Evolutionary conservation across 2,113 vertebrate genomes (phyloP).

Genomic region (Chiloscyllium plagiosum): DNA sequence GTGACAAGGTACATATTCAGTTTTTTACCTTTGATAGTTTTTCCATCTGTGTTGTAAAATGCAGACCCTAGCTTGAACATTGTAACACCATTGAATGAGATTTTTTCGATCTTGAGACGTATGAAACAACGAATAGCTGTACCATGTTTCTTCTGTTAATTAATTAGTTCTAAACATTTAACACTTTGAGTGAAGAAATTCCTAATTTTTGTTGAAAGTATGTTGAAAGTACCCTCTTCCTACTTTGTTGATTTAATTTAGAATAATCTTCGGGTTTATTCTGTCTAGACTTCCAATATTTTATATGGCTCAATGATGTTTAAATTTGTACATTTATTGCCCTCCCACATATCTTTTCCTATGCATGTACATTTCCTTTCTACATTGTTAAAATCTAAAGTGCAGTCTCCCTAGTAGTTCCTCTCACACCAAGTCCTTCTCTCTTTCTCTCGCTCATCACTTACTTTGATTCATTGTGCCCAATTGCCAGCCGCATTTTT

Average conservation of each 20-base stretch:
- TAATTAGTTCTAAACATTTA: neutral
- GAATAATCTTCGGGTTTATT: neutral
- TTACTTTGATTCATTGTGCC: neutral
- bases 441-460: neutral
- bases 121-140: neutral
- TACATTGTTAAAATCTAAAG: neutral
- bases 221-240: neutral
- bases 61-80: neutral
- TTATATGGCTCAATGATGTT: neutral
- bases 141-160: neutral
- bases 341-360: neutral
- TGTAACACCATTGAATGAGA: neutral
- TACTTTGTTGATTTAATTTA: neutral
- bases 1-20: slow-evolving; percentile 60
- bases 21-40: neutral
- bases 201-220: neutral
- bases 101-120: neutral
- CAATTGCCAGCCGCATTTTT: neutral
- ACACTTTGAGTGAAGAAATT: neutral
- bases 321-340: neutral
- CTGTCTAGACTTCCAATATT: neutral
- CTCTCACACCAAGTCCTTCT: neutral
- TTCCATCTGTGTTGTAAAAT: neutral
- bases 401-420: neutral
- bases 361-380: neutral